Conservation (phyloP, 1,140 invertebrate genomes). For the Microplitis demolitor region DNA sequence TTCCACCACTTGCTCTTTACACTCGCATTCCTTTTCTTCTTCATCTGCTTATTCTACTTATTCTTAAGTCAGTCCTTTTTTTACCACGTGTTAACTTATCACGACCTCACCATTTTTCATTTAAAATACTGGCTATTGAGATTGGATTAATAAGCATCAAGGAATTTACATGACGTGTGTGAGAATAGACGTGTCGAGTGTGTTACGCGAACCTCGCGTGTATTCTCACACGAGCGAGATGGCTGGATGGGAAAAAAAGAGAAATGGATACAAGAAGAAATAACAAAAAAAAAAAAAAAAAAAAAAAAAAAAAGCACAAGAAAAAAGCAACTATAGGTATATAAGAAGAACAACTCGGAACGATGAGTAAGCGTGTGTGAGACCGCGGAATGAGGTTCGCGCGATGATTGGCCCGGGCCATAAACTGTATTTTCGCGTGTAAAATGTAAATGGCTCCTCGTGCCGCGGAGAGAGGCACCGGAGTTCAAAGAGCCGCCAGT, state of each 20-base stretch:
- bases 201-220: no score
- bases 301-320: background rate
- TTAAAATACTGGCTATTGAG: conserved; percentile 29
- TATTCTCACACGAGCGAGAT: no score
- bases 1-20: conserved; percentile 23
- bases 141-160: conserved; percentile 17
- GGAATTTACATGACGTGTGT: background rate
- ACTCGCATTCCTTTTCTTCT: conserved; percentile 24
- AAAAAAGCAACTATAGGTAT: background rate
- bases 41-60: conserved; percentile 33
- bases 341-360: background rate
- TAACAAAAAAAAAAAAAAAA: background rate
- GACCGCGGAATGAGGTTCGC: conserved; percentile 34
- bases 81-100: conserved; percentile 60
- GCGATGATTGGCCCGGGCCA: conserved; percentile 53
- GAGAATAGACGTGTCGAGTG: background rate
- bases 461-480: conserved; percentile 34
- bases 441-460: conserved; percentile 56
- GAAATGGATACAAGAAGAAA: no score
- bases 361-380: conserved; percentile 19
- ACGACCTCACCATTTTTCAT: conserved; percentile 40
- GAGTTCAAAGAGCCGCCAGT: conserved; percentile 60
- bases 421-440: conserved; percentile 57
- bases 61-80: conserved; percentile 40
- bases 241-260: no score